These are phyloP conservation scores for Acromyrmex heyeri DNA, from an alignment of 1,140 invertebrate species.

Conservation along the genomic window DNA sequence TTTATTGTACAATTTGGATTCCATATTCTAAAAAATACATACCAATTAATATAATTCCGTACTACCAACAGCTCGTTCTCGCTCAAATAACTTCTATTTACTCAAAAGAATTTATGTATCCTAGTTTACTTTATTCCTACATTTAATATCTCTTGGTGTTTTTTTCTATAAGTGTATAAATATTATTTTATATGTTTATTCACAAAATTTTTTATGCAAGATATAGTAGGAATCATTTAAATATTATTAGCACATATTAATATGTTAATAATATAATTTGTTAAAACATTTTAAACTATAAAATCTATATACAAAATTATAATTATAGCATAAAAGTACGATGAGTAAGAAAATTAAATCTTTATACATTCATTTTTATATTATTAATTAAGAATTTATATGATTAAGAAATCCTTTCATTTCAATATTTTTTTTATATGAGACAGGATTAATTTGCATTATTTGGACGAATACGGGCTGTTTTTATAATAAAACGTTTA, in stretches of 20 bases:
- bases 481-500: constrained; percentile 11
- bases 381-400: not conserved
- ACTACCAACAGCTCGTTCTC: constrained; percentile 30
- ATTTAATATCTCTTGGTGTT: constrained; percentile 9
- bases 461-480: constrained; percentile 41
- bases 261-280: not conserved
- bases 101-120: not conserved
- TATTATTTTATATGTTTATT: constrained; percentile 25
- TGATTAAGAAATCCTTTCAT: not conserved
- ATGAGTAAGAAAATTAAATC: constrained; percentile 5
- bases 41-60: constrained; percentile 10
- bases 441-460: not conserved
- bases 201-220: not conserved
- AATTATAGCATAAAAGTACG: constrained; percentile 12
- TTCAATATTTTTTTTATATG: constrained; percentile 15
- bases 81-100: constrained; percentile 5
- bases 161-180: constrained; percentile 11
- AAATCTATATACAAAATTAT: constrained; percentile 21
- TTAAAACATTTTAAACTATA: constrained; percentile 24
- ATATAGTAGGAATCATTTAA: constrained; percentile 15
- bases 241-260: constrained; percentile 12
- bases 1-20: constrained; percentile 32
- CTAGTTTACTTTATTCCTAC: constrained; percentile 36
- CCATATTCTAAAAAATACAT: constrained; percentile 17
- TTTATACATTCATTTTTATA: constrained; percentile 12